Base-by-base conservation (phyloP, 2,797 vertebrate genomes). In the Hozukius guyotensis region DNA sequence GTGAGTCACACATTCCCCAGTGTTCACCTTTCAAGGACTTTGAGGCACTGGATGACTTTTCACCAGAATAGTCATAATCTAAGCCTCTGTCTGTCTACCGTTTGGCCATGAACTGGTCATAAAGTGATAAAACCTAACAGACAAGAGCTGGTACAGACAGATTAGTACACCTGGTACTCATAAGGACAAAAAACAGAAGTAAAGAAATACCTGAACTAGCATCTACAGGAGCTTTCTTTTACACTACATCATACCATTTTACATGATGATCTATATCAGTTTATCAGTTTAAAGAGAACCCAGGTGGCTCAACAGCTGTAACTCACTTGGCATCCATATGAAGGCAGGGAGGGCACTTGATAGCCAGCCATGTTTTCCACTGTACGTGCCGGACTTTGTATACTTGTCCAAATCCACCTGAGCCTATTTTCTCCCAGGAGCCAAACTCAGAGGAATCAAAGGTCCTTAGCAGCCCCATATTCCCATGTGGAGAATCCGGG, bases 311-410 rank as follows among this genome's bases (percentile, higher is more conserved):
- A 78, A 38, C 67, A 84, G 74, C 77, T 87, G 77, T 2, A 27
- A 93, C 98, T 97, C 94, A 99, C 98, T 98, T 99, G 80, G 98
- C 97, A 79, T 99, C 98, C 93, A 98, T 95, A 90, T 99, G 98
- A 78, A 98, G 96, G 90, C 97, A 98, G 72, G 98, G 98, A 76
- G 98, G 98, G 75, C 98, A 99, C 95, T 99, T 99, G 95, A 99
- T 97, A 85, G 98, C 98, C 90, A 99, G 96, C 96, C 97, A 98
- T 18, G 98, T 99, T 95, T 99, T 99, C 98, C 98, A 99, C 95
- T 98, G 96, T 61, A 97, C 93, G 42, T 99, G 98, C 80, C 98
- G 97, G 79, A 99, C 98, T 93, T 99, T 99, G 89, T 99, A 99
- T 83, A 99, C 98, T 94, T 99, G 98, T 86, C 98, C 98, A 93